Percentiles rank a stretch among this genome's conserved stretches.
phyloP scores from a whole-genome alignment of 1,140 invertebrate genomes.

The Lineus longissimus region DNA sequence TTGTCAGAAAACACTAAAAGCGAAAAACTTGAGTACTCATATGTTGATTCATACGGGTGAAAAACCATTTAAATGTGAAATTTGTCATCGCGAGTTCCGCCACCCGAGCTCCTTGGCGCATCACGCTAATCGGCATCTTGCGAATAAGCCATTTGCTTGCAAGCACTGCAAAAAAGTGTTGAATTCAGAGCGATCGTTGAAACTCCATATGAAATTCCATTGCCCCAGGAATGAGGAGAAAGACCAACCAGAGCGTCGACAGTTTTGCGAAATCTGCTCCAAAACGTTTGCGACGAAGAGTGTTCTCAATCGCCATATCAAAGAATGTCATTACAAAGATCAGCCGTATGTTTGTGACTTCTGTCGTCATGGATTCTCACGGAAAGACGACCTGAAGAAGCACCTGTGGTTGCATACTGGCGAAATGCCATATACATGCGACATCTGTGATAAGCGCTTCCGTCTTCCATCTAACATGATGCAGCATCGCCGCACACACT shows the following conservation, averaged over 20 bases:
- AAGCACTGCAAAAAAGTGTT: too few species aligned
- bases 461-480: too few species aligned
- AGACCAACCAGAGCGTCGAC: too few species aligned
- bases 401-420: slow-evolving; percentile 65
- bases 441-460: slow-evolving; percentile 84
- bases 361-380: too few species aligned
- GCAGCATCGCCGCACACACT: too few species aligned
- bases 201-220: too few species aligned
- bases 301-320: slow-evolving; percentile 69
- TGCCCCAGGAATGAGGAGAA: too few species aligned
- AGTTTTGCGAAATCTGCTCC: slow-evolving; percentile 74
- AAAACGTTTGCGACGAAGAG: slow-evolving; percentile 88
- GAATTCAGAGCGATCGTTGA: too few species aligned
- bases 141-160: slow-evolving; percentile 76
- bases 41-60: slow-evolving; percentile 58
- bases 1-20: too few species aligned
- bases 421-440: slow-evolving; percentile 82
- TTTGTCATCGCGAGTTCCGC: slow-evolving; percentile 23
- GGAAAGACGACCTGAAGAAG: slow-evolving; percentile 66
- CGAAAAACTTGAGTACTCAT: slow-evolving; percentile 64
- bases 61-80: slow-evolving; percentile 57
- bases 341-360: background rate
- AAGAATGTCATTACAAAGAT: slow-evolving; percentile 21
- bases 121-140: slow-evolving; percentile 62
- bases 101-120: slow-evolving; percentile 21